Evolutionary conservation across 2,888 invertebrate genomes (phyloP).

Genomic region (Tachina lurida): DNA sequence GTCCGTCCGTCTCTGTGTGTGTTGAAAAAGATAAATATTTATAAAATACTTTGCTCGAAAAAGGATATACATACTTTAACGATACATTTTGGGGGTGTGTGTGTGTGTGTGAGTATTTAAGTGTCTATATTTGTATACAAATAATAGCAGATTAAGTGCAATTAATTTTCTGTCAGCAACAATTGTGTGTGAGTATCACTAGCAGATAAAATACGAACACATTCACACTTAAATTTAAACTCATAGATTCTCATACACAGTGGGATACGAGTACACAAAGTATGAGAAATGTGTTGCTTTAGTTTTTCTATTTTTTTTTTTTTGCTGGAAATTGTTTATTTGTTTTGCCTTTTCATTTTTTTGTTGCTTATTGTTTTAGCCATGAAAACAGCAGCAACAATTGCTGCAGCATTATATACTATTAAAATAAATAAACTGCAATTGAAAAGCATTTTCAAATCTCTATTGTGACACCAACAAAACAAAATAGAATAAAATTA

Average conservation of each 20-base stretch:
- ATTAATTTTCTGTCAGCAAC: constrained; percentile 77
- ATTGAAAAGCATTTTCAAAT: constrained; percentile 34
- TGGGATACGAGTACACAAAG: background rate
- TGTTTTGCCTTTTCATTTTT: constrained; percentile 24
- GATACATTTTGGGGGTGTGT: background rate
- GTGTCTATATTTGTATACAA: constrained; percentile 59
- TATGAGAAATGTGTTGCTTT: background rate
- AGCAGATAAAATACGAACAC: constrained; percentile 60
- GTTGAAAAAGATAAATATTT: constrained; percentile 41
- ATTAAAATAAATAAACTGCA: constrained; percentile 31
- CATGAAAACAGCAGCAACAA: constrained; percentile 12
- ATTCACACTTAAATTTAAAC: constrained; percentile 16
- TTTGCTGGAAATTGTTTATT: constrained; percentile 47
- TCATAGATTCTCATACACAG: constrained; percentile 36
- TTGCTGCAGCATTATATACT: background rate
- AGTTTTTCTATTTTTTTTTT: constrained; percentile 27
- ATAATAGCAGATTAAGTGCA: constrained; percentile 75
- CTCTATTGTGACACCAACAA: constrained; percentile 9
- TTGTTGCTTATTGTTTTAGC: constrained; percentile 43
- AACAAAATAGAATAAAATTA: background rate
- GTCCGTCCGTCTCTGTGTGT: background rate
- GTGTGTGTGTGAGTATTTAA: constrained; percentile 25
- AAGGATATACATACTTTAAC: background rate
- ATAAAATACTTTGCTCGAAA: constrained; percentile 13
- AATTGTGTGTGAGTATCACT: constrained; percentile 72